Evolutionary conservation across 2,888 invertebrate genomes (phyloP), one percentile per base, ranked within the genome.

Genomic region (Plutella xylostella): DNA sequence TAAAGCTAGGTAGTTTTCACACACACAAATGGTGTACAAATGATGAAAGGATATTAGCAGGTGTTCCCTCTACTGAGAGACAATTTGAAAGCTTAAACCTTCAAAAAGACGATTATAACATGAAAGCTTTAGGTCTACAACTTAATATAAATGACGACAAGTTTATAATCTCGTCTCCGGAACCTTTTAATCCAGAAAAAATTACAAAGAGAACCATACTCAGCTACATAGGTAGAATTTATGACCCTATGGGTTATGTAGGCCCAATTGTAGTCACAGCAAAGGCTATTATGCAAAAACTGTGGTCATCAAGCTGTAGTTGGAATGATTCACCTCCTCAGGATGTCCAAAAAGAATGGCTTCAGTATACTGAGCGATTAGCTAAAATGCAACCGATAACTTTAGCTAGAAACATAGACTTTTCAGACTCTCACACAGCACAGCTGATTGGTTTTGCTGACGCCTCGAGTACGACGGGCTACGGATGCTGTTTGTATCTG

Each of bases 401-500:
- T 3, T 19, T 42, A 43, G 9, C 7, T 25, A 17, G 43, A 15
- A 4, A 37, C 12, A 17, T 25, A 4, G 1, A n/a, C 4, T 21
- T 2, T n/a, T 3, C 22, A 35, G 2, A 18, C 7, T 17, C n/a
- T 28, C 2, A n/a, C n/a, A 9, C 7, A 19, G n/a, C 17, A 30
- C 14, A 50, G 9, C 11, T 51, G 19, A 41, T 53, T 11, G 52
- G 51, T 4, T 53, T 48, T 38, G 47, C 51, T 21, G 51, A 54
- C 39, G 51, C 51, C 4, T 46, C 50, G 2, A 45, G 41, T 14
- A 38, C 43, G 0, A 44, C 47, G 11, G 52, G 44, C 5, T 50
- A 51, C 44, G 53, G 50, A 4, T 49, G 51, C 34, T 51, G 51
- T 18, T 9, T 53, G 19, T 52, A 52, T 44, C 19, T 53, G 17